Percentiles rank a stretch among this genome's conserved stretches.
phyloP scores from a whole-genome alignment of 2,888 invertebrate genomes.

The Xestia sexstrigata region DNA sequence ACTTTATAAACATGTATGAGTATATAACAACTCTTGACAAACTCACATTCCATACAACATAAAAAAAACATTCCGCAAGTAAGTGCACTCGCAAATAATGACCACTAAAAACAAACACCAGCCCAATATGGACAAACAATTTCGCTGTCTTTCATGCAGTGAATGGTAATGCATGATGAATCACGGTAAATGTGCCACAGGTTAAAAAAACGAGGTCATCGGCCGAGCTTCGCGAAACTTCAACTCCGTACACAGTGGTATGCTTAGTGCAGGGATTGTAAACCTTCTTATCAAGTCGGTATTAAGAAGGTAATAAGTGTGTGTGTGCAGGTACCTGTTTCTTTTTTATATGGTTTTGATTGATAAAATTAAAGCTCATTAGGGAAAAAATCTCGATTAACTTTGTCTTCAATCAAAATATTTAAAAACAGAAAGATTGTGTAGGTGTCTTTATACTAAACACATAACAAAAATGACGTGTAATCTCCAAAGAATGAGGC shows the following conservation, averaged over 20 bases:
- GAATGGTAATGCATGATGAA: constrained; percentile 71
- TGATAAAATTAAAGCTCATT: background rate
- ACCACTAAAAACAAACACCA: constrained; percentile 59
- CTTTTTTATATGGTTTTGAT: no score
- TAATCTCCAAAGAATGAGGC: background rate
- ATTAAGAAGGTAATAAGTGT: background rate
- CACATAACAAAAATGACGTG: background rate
- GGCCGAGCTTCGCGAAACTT: constrained; percentile 63
- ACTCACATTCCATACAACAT: constrained; percentile 9
- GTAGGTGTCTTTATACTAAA: background rate
- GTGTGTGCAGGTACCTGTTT: no score
- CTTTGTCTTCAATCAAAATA: background rate
- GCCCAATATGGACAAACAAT: constrained; percentile 49
- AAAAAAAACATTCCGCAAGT: background rate
- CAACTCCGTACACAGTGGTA: constrained; percentile 50
- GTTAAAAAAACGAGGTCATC: constrained; percentile 70
- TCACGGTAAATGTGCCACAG: constrained; percentile 66
- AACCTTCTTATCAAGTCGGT: background rate
- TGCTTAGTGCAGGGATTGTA: constrained; percentile 34
- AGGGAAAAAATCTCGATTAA: background rate
- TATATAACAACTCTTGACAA: background rate
- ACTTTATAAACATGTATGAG: background rate
- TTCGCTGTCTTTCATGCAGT: constrained; percentile 49
- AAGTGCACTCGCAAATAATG: constrained; percentile 26
- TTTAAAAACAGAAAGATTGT: background rate